Conservation (phyloP, 1,140 invertebrate species). For the Radopholus similis region DNA sequence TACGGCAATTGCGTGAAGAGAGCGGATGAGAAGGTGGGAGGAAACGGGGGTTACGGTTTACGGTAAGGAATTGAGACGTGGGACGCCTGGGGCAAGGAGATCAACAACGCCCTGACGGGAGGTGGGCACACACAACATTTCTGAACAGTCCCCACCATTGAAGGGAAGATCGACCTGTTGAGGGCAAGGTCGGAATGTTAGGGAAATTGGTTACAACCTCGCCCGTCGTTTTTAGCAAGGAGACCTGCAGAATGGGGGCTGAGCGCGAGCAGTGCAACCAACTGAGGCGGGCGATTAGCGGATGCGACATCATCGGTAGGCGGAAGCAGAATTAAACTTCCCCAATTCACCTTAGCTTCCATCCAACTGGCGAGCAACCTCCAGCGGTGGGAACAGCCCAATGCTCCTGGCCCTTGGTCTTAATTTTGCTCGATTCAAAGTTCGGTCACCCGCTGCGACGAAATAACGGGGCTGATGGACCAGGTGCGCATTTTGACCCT, state of each 20-base stretch:
- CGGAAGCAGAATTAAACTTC: not conserved
- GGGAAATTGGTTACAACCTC: not conserved
- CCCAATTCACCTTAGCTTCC: conserved; percentile 17
- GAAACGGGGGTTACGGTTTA: not conserved
- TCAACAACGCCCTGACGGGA: conserved; percentile 46
- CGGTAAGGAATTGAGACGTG: conserved; percentile 31
- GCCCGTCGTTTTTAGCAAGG: conserved; percentile 46
- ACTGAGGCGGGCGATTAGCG: conserved; percentile 45
- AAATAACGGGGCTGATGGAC: conserved; percentile 55
- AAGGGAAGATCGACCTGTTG: conserved; percentile 52
- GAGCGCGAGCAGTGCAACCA: conserved; percentile 57
- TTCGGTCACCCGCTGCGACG: conserved; percentile 51
- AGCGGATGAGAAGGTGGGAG: conserved; percentile 43
- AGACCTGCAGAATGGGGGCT: conserved; percentile 57
- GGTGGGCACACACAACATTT: conserved; percentile 11
- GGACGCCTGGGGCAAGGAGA: conserved; percentile 57
- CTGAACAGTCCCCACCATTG: not conserved
- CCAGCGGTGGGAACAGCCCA: conserved; percentile 20
- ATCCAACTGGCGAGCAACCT: conserved; percentile 52
- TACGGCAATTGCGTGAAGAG: conserved; percentile 59
- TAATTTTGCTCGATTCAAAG: conserved; percentile 22
- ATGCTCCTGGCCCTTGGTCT: not conserved
- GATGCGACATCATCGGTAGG: conserved; percentile 51
- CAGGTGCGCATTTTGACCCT: conserved; percentile 40
- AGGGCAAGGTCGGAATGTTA: conserved; percentile 43